A percentile compares a stretch with the other conserved stretches of the same genome.
Evolutionary conservation across 2,113 vertebrate genomes (phyloP).

Genomic region (Cyrtonyx montezumae): DNA sequence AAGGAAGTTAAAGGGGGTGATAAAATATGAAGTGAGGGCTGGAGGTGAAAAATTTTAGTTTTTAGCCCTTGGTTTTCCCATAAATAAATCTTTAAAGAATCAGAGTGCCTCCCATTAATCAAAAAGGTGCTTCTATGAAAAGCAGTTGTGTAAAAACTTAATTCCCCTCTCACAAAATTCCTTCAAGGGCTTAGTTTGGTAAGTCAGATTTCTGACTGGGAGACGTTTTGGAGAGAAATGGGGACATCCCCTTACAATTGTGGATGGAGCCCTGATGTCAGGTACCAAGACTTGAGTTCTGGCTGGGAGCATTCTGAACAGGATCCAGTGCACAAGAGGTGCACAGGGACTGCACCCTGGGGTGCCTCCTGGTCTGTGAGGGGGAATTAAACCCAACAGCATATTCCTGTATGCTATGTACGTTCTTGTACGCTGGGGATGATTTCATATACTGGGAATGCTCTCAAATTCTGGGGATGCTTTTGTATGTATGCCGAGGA

Average conservation of each 20-base stretch:
- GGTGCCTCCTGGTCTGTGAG: background rate
- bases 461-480: no score
- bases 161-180: background rate
- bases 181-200: background rate
- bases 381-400: background rate
- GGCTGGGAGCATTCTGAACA: background rate
- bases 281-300: background rate
- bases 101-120: background rate
- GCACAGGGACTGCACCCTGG: background rate
- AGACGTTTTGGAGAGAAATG: background rate
- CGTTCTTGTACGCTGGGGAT: rapidly evolving
- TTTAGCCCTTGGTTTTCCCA: background rate
- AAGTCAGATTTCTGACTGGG: background rate
- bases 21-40: background rate
- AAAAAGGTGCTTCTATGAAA: background rate
- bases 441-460: rapidly evolving
- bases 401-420: rapidly evolving
- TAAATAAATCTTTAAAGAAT: background rate
- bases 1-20: background rate
- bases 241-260: background rate
- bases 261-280: background rate
- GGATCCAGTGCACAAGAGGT: rapidly evolving
- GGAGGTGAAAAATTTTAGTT: background rate
- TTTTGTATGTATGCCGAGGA: no score
- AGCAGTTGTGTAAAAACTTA: background rate